These are phyloP conservation scores for Malachius bipustulatus DNA, from an alignment of 2,888 invertebrate genomes.

Conservation along the genomic window DNA sequence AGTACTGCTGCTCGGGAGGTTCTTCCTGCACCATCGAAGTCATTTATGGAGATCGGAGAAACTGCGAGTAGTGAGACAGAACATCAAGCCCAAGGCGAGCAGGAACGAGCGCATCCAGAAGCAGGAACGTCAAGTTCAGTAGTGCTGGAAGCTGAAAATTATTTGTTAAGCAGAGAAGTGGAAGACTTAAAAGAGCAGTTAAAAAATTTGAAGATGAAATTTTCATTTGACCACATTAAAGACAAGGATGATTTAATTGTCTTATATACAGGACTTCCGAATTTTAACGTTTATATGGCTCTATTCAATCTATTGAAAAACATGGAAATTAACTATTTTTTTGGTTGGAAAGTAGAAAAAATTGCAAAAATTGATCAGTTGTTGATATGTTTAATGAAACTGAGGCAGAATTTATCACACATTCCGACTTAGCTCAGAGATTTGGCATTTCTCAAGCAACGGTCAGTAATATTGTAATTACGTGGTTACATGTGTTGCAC, in stretches of 20 bases:
- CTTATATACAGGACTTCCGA: slow-evolving; percentile 4
- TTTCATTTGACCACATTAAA: slow-evolving; percentile 5
- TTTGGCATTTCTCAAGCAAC: too few species aligned
- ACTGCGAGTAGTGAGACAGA: neutral
- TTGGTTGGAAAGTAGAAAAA: slow-evolving; percentile 8
- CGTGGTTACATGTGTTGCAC: slow-evolving; percentile 10
- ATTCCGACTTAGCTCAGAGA: neutral
- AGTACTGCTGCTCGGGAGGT: neutral
- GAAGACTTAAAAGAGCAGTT: neutral
- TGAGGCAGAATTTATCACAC: slow-evolving; percentile 10
- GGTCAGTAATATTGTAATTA: slow-evolving; percentile 8
- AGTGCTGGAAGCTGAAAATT: slow-evolving; percentile 5
- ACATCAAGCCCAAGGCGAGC: slow-evolving; percentile 1
- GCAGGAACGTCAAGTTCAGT: slow-evolving; percentile 4
- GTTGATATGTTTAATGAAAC: slow-evolving; percentile 12
- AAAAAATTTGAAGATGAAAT: neutral
- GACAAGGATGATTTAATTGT: neutral
- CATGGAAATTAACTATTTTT: slow-evolving; percentile 2
- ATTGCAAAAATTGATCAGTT: slow-evolving; percentile 9
- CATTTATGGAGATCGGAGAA: slow-evolving; percentile 4
- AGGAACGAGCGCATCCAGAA: neutral
- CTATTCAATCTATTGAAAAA: slow-evolving; percentile 4
- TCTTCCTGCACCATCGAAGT: slow-evolving; percentile 5
- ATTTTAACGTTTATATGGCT: neutral
- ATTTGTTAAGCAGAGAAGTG: slow-evolving; percentile 3